These are phyloP conservation scores for Anoplolepis gracilipes DNA, from an alignment of 1,140 invertebrate genomes.

Conservation along the genomic window DNA sequence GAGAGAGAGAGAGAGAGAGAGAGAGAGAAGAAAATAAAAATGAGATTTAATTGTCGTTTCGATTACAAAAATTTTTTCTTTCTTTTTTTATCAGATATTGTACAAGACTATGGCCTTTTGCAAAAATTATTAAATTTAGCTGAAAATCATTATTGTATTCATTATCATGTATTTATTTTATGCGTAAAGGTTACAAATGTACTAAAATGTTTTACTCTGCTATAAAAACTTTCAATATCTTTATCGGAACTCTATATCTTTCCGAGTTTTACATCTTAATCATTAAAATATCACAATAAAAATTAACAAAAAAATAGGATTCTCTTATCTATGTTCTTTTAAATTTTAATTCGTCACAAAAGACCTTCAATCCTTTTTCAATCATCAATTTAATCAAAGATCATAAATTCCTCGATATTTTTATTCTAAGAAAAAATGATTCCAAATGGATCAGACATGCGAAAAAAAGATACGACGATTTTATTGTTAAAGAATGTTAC, in stretches of 20 bases:
- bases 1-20: no score
- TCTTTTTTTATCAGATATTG: neutral
- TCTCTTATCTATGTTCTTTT: neutral
- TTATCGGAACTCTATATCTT: neutral
- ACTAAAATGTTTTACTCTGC: no score
- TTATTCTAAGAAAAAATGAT: neutral
- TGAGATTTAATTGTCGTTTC: conserved; percentile 8
- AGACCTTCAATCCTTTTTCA: neutral
- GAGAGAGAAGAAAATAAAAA: neutral
- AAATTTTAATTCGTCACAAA: neutral
- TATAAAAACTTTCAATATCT: no score
- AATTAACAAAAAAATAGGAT: neutral
- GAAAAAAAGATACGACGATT: neutral
- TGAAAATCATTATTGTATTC: neutral
- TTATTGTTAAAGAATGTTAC: neutral
- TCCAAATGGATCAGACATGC: neutral
- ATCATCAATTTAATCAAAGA: neutral
- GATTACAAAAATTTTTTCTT: neutral
- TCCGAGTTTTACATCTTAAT: neutral
- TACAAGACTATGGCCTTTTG: neutral
- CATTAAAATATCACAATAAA: neutral
- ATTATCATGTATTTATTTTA: no score
- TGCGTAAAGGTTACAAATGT: no score
- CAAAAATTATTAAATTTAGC: neutral
- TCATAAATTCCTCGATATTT: neutral